Evolutionary conservation across 2,797 vertebrate species (phyloP).

Genomic region (Arremon aurantiirostris): DNA sequence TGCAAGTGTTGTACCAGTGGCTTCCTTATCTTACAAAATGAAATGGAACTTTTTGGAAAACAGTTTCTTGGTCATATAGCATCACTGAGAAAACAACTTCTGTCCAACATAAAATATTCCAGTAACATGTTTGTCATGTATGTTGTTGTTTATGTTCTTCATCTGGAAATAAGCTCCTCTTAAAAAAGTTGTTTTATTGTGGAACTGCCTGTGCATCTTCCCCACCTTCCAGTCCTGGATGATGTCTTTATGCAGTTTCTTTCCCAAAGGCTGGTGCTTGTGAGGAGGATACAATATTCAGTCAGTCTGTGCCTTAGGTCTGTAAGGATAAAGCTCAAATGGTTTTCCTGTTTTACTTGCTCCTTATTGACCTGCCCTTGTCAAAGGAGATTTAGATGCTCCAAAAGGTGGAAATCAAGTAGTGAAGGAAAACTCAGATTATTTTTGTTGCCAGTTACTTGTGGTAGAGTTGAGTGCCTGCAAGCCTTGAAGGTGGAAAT

Average conservation of each 20-base stretch:
- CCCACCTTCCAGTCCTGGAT: not conserved
- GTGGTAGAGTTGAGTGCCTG: not conserved
- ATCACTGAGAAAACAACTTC: not conserved
- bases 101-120: not conserved
- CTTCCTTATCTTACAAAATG: not conserved
- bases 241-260: not conserved
- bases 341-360: not conserved
- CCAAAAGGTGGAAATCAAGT: not conserved
- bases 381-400: not conserved
- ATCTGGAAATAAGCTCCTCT: not conserved
- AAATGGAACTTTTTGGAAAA: not conserved
- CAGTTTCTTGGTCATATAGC: not conserved
- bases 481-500: not conserved
- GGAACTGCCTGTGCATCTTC: not conserved
- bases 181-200: not conserved
- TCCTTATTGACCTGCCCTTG: not conserved
- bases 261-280: not conserved
- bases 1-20: not conserved
- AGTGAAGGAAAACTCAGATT: not conserved
- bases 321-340: not conserved
- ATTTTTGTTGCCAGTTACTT: not conserved
- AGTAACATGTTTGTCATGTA: not conserved
- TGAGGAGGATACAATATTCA: not conserved
- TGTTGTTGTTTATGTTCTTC: rapidly evolving
- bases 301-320: not conserved